phyloP scores from a whole-genome alignment of 2,888 invertebrate species.

The Taphrorychus bicolor region DNA sequence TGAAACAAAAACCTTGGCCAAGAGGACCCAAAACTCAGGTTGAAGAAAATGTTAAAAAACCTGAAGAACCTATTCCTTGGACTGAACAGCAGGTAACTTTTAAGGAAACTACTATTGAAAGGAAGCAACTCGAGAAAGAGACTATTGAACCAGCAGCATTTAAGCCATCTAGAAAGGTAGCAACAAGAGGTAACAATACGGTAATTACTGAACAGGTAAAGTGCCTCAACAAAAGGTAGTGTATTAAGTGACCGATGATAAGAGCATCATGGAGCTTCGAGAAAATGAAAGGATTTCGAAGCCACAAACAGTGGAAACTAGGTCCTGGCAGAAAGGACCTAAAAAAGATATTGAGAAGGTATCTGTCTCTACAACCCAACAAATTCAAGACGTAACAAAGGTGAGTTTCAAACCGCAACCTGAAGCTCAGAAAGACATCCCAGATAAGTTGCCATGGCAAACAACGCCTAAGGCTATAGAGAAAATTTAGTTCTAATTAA shows the following conservation, averaged over 20 bases:
- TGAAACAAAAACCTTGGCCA: neutral
- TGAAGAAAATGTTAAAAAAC: conserved; percentile 9
- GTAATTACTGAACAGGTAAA: neutral
- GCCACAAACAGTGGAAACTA: conserved; percentile 5
- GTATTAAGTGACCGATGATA: conserved; percentile 13
- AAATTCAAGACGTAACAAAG: neutral
- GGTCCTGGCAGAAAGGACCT: conserved; percentile 17
- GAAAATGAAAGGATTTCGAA: conserved; percentile 10
- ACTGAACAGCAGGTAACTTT: conserved; percentile 68
- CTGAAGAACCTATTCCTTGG: conserved; percentile 29
- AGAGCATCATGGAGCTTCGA: conserved; percentile 14
- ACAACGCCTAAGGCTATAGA: conserved; percentile 10
- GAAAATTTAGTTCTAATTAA: neutral
- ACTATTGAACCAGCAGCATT: conserved; percentile 60
- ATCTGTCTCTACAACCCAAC: conserved; percentile 2
- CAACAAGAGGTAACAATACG: neutral
- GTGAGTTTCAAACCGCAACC: neutral
- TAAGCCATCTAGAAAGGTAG: conserved; percentile 18
- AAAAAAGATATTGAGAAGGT: conserved; percentile 21
- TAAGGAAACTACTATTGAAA: conserved; percentile 58
- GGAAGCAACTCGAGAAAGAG: conserved; percentile 62
- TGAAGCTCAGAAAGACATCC: neutral
- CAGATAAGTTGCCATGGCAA: neutral
- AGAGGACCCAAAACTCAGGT: conserved; percentile 10
- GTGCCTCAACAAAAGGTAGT: conserved; percentile 2